Base-by-base conservation (phyloP, 2,797 vertebrate genomes). In the Lates japonicus region DNA sequence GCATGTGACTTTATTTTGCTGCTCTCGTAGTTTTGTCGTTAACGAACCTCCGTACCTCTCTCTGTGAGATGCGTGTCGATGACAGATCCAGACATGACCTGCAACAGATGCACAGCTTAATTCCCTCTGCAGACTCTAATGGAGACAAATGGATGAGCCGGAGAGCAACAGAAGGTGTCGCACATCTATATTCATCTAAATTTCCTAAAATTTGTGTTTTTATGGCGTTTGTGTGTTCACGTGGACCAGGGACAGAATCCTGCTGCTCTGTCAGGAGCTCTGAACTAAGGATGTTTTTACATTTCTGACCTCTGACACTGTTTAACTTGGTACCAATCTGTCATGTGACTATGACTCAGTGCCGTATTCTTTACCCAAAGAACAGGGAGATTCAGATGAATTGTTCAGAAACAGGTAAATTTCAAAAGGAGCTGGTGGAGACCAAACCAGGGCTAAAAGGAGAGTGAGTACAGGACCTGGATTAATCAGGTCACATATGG, bases 101-200 rank as follows among this genome's bases (percentile, higher is more conserved):
- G 89, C 88, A 87, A 84, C 93, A 94, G 94, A 93, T 94, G 94
- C 91, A 85, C 86, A 20, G 84, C 90, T 93, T 94, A 92, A 94
- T 93, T 92, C 87, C 81, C 90, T 80, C 80, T 80, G 72, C 90
- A 73, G 84, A 80, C 78, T 54, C 88, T 94, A 94, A 94, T 94
- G 92, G 93, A 94, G 93, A 94, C 91, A 92, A 94, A 94, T 94
- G 92, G 89, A 92, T 79, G 76, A 84, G 81, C 62, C 64, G 19
- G 77, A 65, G 66, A 72, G 83, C 78, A 68, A 90, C 93, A 93
- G 93, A 93, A 83, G 86, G 90, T 84, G 80, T 65, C 20, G 74
- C 87, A 81, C 86, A 87, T 92, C 83, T 88, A 88, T 86, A 88
- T 90, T 88, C 83, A 91, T 91, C 83, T 77, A 64, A n/a, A 70